Evolutionary conservation across 2,888 invertebrate species (phyloP).

Genomic region (Cordylochernes scorpioides): DNA sequence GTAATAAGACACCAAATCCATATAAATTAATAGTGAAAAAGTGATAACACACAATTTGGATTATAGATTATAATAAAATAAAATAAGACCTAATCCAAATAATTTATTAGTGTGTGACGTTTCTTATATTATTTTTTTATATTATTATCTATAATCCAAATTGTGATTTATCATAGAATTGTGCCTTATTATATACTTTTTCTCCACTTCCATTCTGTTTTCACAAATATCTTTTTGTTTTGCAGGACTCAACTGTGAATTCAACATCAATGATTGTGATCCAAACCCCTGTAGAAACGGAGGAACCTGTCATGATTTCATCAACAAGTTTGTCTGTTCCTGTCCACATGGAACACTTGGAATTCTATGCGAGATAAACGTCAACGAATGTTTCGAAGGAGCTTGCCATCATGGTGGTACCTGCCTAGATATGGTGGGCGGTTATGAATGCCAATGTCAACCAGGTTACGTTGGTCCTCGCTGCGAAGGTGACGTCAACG

Average conservation of each 20-base stretch:
- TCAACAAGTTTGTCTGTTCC: constrained; percentile 74
- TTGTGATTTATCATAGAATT: no score
- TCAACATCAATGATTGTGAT: constrained; percentile 84
- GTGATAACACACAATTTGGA: no score
- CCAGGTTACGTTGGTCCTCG: constrained; percentile 39
- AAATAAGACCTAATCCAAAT: no score
- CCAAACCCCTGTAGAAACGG: constrained; percentile 83
- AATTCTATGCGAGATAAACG: constrained; percentile 69
- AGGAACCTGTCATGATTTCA: constrained; percentile 73
- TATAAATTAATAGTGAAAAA: no score
- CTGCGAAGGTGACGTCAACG: constrained; percentile 89
- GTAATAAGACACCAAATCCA: no score
- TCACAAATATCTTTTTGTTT: constrained; percentile 32
- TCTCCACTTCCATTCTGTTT: background rate
- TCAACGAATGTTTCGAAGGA: constrained; percentile 71
- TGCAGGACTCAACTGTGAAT: constrained; percentile 61
- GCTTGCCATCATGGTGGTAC: constrained; percentile 23
- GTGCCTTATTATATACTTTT: constrained; percentile 28
- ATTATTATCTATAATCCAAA: no score
- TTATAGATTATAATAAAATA: no score
- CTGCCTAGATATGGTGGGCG: constrained; percentile 56
- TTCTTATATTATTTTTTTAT: no score
- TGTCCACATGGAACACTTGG: constrained; percentile 74
- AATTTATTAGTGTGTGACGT: no score
- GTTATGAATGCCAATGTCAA: constrained; percentile 49